phyloP scores from a whole-genome alignment of 2,113 vertebrate species.

The Xenopus laevis region DNA sequence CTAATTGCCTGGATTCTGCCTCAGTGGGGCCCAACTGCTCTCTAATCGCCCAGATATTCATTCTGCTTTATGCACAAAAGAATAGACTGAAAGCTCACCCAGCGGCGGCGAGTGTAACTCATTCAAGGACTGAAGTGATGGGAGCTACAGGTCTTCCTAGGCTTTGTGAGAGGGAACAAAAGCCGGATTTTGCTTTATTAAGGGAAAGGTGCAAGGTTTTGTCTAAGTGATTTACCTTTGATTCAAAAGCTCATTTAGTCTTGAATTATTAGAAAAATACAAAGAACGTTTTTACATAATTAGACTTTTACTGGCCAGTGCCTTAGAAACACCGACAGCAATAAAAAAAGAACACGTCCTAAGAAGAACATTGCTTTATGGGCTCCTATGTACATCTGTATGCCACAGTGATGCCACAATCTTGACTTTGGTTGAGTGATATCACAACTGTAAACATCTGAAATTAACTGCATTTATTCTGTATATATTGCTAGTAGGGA shows the following conservation, averaged over 20 bases:
- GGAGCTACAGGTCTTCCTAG: background rate
- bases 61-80: constrained; percentile 20
- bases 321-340: too few species aligned
- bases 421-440: too few species aligned
- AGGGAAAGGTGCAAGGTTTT: background rate
- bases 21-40: background rate
- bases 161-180: constrained; percentile 8
- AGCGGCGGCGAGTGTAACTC: background rate
- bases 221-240: background rate
- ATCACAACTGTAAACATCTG: too few species aligned
- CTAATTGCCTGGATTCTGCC: constrained; percentile 12
- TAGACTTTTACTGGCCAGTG: background rate
- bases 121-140: background rate
- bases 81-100: constrained; percentile 13
- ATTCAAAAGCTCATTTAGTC: background rate
- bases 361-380: background rate
- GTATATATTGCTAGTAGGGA: too few species aligned
- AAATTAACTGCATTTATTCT: too few species aligned
- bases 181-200: constrained; percentile 1
- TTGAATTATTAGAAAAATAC: background rate
- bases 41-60: constrained; percentile 29
- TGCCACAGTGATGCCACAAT: too few species aligned
- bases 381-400: background rate
- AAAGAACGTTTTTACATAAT: background rate
- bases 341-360: too few species aligned